Percentiles rank a stretch among this genome's conserved stretches.
phyloP scores from a whole-genome alignment of 2,113 vertebrate species.

The Elephas maximus region DNA sequence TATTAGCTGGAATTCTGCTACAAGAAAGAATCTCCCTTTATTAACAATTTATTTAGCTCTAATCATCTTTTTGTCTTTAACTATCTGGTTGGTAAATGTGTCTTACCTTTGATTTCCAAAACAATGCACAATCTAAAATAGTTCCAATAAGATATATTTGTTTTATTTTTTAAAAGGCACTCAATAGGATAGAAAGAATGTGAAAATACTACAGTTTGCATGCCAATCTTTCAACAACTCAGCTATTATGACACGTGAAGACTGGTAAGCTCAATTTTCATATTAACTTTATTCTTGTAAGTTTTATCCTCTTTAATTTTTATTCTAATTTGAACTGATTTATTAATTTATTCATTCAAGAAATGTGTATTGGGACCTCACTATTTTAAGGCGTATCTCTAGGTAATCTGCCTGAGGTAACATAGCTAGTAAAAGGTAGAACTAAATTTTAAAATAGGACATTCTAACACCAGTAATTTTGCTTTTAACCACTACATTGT shows the following conservation, averaged over 20 bases:
- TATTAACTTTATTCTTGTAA: constrained; percentile 7
- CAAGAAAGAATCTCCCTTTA: neutral
- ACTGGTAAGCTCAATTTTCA: neutral
- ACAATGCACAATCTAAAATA: neutral
- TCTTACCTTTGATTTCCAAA: constrained; percentile 45
- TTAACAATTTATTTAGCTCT: neutral
- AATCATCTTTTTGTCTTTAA: constrained; percentile 1
- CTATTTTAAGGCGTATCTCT: neutral
- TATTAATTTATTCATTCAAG: neutral
- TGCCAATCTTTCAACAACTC: constrained; percentile 15
- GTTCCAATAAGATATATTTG: neutral
- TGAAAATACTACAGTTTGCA: neutral
- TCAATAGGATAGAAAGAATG: neutral
- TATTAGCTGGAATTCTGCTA: neutral
- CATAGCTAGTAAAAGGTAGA: neutral
- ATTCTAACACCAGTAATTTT: neutral
- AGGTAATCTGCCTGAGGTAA: neutral
- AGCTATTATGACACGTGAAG: constrained; percentile 24
- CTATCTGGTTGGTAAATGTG: neutral
- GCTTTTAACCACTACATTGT: neutral
- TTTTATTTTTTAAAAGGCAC: constrained; percentile 16
- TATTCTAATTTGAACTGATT: neutral
- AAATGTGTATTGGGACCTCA: neutral
- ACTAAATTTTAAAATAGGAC: neutral
- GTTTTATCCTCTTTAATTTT: neutral